Evolutionary conservation across 2,888 invertebrate species (phyloP).

Genomic region (Mesorhabditis sp.): DNA sequence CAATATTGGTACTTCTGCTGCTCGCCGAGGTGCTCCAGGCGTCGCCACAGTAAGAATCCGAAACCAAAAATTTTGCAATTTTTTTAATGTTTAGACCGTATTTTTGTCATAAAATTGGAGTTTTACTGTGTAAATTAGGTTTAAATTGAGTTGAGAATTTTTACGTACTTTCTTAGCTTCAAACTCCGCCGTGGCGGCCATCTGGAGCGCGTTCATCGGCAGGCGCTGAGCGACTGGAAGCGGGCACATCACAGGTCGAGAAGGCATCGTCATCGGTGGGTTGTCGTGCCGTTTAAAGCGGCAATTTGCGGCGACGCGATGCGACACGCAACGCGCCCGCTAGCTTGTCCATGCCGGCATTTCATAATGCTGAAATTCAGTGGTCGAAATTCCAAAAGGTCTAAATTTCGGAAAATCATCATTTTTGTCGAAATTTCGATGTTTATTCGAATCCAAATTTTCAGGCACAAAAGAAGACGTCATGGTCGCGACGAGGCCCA

Average conservation of each 20-base stretch:
- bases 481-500: constrained; percentile 28
- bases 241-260: not conserved
- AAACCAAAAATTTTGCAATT: not conserved
- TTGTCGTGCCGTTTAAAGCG: not conserved
- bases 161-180: not conserved
- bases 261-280: not conserved
- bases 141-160: too few relatives aligned
- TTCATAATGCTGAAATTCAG: too few relatives aligned
- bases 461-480: constrained; percentile 28
- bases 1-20: too few relatives aligned
- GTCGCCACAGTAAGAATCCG: not conserved
- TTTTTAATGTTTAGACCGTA: not conserved
- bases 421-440: too few relatives aligned
- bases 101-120: too few relatives aligned
- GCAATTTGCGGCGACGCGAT: too few relatives aligned
- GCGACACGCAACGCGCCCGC: too few relatives aligned
- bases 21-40: too few relatives aligned
- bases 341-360: too few relatives aligned
- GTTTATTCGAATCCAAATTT: not conserved
- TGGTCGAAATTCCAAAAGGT: too few relatives aligned
- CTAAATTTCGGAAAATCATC: too few relatives aligned
- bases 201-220: not conserved
- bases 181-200: not conserved
- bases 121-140: too few relatives aligned
- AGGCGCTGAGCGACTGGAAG: constrained; percentile 4